phyloP scores from a whole-genome alignment of 30 jellyfish, hydroid and myxozoan genomes.

The Turritopsis rubra region DNA sequence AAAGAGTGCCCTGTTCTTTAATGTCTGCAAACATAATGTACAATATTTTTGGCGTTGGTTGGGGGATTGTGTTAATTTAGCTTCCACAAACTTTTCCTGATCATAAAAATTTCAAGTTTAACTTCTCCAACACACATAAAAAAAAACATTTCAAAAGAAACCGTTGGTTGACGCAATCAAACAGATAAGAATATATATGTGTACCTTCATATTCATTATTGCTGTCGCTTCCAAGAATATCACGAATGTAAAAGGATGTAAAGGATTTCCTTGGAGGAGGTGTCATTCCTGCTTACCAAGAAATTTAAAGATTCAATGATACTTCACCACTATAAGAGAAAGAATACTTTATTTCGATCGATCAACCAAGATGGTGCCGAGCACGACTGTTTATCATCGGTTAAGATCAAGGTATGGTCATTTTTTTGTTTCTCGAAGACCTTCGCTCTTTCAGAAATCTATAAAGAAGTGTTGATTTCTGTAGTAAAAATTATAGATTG shows the following conservation, averaged over 20 bases:
- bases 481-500: background rate
- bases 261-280: background rate
- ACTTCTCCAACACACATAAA: too few species aligned
- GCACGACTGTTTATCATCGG: background rate
- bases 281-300: background rate
- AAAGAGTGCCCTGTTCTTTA: background rate
- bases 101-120: too few species aligned
- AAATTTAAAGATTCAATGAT: too few species aligned
- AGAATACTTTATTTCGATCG: too few species aligned
- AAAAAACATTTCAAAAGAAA: too few species aligned
- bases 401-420: background rate
- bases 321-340: too few species aligned
- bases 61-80: too few species aligned
- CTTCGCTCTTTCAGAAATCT: background rate
- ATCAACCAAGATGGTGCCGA: background rate
- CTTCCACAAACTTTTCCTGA: too few species aligned
- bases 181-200: too few species aligned
- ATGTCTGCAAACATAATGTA: background rate
- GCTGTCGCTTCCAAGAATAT: background rate
- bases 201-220: background rate
- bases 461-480: background rate
- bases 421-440: background rate
- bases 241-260: background rate
- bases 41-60: background rate
- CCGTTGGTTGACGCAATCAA: too few species aligned